Evolutionary conservation across 2,888 invertebrate genomes (phyloP), one percentile per base, ranked within the genome.

Genomic region (Clunio marinus): DNA sequence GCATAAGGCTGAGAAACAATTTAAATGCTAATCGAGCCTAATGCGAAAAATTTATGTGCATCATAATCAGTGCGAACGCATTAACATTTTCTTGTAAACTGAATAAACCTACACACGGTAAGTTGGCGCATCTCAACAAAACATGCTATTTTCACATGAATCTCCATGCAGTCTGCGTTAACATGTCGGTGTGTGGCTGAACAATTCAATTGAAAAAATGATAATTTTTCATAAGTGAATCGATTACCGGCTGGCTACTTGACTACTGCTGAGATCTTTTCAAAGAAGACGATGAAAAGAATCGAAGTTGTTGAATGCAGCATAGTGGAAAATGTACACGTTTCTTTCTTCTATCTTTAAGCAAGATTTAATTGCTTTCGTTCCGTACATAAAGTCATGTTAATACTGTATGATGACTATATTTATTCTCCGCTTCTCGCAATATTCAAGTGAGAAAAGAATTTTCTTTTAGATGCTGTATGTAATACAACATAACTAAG

Each of bases 61-160:
- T 41, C 41, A 41, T 41, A 41, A 41, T 41, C 41, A 41, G 41
- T 41, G 41, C n/a, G 41, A 41, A 10, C 2, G 41, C 10, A 41
- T 41, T 41, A 41, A 15, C 41, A 41, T 41, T 15, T n/a, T 41
- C 41, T n/a, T n/a, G n/a, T n/a, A n/a, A n/a, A n/a, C n/a, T n/a
- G 41, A 10, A 41, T 41, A 41, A 41, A 41, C 41, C 41, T n/a
- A n/a, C 41, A 41, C 41, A 41, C 41, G 41, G 41, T 32, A 10
- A 15, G 41, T 15, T 17, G 17, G 51, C 20, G n/a, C 51, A 41
- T 41, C 41, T 41, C 22, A 20, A 22, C 51, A 51, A 59, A 27
- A 20, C 63, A 63, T 46, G 63, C 63, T 46, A 63, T 63, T 45
- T 63, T 24, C 63, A 46, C 28, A 63, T 63, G 27, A 63, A 63